These are phyloP conservation scores for Tyrannus savana DNA, from an alignment of 2,113 vertebrate genomes.

Conservation along the genomic window DNA sequence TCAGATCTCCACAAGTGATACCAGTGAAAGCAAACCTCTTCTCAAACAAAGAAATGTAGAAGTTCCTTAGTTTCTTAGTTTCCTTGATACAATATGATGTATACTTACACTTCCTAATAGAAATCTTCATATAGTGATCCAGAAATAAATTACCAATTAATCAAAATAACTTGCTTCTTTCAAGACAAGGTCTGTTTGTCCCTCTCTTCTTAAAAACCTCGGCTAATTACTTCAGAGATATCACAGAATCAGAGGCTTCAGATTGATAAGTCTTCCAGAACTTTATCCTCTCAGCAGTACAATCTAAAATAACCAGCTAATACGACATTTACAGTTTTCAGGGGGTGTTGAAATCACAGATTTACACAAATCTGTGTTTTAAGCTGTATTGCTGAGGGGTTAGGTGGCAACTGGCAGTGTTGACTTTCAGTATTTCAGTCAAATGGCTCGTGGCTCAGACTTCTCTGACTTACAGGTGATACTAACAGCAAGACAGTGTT, in stretches of 20 bases:
- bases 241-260: background rate
- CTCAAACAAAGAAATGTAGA: background rate
- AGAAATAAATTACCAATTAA: background rate
- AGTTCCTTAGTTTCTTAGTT: background rate
- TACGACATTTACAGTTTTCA: background rate
- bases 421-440: background rate
- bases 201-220: background rate
- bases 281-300: background rate
- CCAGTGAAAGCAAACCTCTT: background rate
- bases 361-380: background rate
- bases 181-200: background rate
- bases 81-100: background rate
- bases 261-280: background rate
- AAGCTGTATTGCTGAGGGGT: background rate
- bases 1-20: background rate
- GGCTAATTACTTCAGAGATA: background rate
- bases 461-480: background rate
- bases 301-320: background rate
- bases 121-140: background rate
- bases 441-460: background rate
- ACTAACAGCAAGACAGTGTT: background rate
- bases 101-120: background rate
- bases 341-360: background rate
- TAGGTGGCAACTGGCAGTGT: background rate
- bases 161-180: background rate